Evolutionary conservation across 2,888 invertebrate genomes (phyloP).

Genomic region (Panzeria rudis): DNA sequence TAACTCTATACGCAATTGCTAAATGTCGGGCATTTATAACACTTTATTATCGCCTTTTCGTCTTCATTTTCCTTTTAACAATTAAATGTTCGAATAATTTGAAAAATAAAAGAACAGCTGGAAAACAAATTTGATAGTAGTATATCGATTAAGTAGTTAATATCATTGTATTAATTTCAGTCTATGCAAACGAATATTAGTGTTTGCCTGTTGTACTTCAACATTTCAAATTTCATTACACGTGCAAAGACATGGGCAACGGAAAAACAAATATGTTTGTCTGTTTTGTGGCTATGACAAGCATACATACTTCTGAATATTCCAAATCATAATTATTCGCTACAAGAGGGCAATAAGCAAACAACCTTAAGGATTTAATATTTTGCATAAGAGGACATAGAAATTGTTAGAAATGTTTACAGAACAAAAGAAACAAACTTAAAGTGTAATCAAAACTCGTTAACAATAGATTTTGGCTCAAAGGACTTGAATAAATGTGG

Average conservation of each 20-base stretch:
- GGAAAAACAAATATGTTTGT: constrained; percentile 9
- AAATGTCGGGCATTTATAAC: constrained; percentile 1
- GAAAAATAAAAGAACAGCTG: constrained; percentile 49
- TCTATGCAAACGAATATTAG: neutral
- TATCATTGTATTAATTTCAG: constrained; percentile 3
- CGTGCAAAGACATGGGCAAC: neutral
- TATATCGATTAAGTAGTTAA: neutral
- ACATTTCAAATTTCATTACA: constrained; percentile 35
- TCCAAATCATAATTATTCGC: neutral
- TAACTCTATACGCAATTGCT: neutral
- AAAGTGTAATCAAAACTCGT: constrained; percentile 17
- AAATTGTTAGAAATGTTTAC: constrained; percentile 17
- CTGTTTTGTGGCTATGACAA: constrained; percentile 7
- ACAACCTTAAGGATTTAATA: neutral
- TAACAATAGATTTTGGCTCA: neutral
- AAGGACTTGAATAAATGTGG: neutral
- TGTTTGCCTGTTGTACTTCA: neutral
- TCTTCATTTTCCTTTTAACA: neutral
- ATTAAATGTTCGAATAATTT: constrained; percentile 7
- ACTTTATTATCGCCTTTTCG: neutral
- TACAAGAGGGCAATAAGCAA: neutral
- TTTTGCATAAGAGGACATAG: constrained; percentile 15
- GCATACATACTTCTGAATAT: neutral
- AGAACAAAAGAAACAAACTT: neutral
- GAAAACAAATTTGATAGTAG: constrained; percentile 31